Base-by-base conservation (phyloP, 2,797 vertebrate genomes). In the Huso huso region DNA sequence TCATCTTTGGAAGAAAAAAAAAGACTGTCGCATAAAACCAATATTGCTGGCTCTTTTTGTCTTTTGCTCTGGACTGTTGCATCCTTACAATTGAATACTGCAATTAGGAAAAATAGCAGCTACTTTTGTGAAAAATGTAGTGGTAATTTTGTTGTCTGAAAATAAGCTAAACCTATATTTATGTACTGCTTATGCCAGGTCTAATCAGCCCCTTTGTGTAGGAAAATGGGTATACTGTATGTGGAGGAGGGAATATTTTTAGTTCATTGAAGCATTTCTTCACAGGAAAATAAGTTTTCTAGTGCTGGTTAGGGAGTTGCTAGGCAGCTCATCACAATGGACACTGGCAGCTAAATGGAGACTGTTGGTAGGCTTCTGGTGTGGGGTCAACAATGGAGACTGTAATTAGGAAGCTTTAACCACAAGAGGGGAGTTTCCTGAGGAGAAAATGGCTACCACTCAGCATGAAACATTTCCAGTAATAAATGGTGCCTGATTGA, bases 121-220 rank as follows among this genome's bases (percentile, higher is more conserved):
- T 59, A 51, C 61, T 64, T 59, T 62, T 52, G 18, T 59, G 13
- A 13, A 51, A 63, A 70, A 59, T 61, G 23, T 53, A 51, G 8
- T 63, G 61, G 60, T 70, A 62, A 70, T 67, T 67, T 62, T 67
- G 69, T 67, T 63, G 69, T 63, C 65, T 48, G 65, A 66, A 67
- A 70, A 58, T 59, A 62, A 58, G 68, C 49, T 62, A 37, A 66
- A 55, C 50, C 58, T 50, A 6, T 58, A 49, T 63, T 63, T 50
- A 63, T 53, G 8, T 37, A 37, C 65, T 67, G 57, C 61, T 62
- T 50, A 49, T 66, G 64, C 66, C 12, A 10, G 62, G 52, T 18
- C 61, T 67, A 67, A 70, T 70, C 49, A 67, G 55, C 55, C 58
- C 49, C 62, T 70, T 67, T 64, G 60, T 70, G 53, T 62, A 66